These are phyloP conservation scores for Leucophenga maculata DNA, from an alignment of 2,888 invertebrate genomes.

Conservation along the genomic window DNA sequence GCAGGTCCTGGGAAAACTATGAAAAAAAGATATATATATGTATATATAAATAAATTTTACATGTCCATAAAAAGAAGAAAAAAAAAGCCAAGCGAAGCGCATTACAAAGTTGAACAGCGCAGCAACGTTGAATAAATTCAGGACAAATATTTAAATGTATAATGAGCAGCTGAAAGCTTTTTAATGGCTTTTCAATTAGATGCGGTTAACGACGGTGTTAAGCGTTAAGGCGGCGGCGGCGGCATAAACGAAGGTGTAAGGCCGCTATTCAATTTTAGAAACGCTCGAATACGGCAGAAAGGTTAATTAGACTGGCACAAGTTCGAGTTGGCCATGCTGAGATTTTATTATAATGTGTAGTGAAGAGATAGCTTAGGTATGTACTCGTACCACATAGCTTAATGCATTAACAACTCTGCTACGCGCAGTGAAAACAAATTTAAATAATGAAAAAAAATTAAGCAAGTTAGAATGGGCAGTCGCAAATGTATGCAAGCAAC, in stretches of 20 bases:
- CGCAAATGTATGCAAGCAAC: neutral
- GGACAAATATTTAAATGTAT: constrained; percentile 63
- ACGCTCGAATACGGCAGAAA: neutral
- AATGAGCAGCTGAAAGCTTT: constrained; percentile 66
- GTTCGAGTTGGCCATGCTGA: neutral
- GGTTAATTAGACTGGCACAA: neutral
- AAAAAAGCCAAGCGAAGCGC: neutral
- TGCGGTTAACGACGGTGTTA: constrained; percentile 42
- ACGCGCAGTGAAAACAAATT: neutral
- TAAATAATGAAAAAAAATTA: neutral
- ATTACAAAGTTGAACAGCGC: constrained; percentile 11
- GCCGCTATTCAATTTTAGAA: neutral
- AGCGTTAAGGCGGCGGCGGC: too few species aligned
- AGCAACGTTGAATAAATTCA: constrained; percentile 46
- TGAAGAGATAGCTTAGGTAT: too few species aligned
- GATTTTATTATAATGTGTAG: constrained; percentile 32
- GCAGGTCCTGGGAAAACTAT: constrained; percentile 38
- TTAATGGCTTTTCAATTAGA: constrained; percentile 66
- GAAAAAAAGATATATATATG: neutral
- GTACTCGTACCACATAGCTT: too few species aligned
- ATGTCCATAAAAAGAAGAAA: constrained; percentile 2
- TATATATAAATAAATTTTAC: neutral
- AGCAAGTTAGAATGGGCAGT: neutral
- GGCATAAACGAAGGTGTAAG: neutral
- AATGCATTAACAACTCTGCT: neutral